phyloP scores from a whole-genome alignment of 2,797 vertebrate genomes.

The Darevskia nairensis region DNA sequence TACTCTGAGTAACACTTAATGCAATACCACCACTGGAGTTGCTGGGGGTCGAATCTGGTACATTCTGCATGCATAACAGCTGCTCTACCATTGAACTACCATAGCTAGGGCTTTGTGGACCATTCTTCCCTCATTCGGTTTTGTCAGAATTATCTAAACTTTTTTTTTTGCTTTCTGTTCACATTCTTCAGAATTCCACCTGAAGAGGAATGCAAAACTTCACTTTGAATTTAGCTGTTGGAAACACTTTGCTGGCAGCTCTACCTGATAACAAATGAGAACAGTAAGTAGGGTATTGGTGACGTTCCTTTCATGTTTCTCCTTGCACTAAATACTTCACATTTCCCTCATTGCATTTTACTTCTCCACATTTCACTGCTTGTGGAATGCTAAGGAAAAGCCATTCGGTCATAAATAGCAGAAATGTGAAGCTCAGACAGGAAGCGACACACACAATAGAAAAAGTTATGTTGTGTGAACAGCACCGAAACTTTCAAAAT shows the following conservation, averaged over 20 bases:
- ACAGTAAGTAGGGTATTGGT: conserved; percentile 59
- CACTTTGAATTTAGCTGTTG: not conserved
- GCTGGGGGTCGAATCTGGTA: too few relatives aligned
- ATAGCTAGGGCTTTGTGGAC: too few relatives aligned
- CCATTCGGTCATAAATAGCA: conserved; percentile 61
- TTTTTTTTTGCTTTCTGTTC: not conserved
- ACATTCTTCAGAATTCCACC: not conserved
- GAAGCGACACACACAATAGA: conserved; percentile 54
- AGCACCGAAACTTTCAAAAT: conserved; percentile 49
- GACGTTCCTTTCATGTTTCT: conserved; percentile 38
- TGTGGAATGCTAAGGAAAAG: conserved; percentile 46
- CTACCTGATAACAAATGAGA: conserved; percentile 51
- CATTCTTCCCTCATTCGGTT: too few relatives aligned
- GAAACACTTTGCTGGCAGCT: not conserved
- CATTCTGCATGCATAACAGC: too few relatives aligned
- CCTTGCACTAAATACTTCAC: conserved; percentile 39
- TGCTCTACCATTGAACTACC: too few relatives aligned
- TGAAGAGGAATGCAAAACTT: not conserved
- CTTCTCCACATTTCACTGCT: conserved; percentile 48
- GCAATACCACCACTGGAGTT: too few relatives aligned
- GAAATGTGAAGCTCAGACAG: conserved; percentile 58
- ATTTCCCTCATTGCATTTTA: conserved; percentile 58
- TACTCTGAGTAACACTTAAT: too few relatives aligned
- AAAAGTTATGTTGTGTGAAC: conserved; percentile 64
- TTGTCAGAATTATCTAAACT: too few relatives aligned